Conservation (phyloP, 2,113 vertebrate species). For the Zingel zingel region DNA sequence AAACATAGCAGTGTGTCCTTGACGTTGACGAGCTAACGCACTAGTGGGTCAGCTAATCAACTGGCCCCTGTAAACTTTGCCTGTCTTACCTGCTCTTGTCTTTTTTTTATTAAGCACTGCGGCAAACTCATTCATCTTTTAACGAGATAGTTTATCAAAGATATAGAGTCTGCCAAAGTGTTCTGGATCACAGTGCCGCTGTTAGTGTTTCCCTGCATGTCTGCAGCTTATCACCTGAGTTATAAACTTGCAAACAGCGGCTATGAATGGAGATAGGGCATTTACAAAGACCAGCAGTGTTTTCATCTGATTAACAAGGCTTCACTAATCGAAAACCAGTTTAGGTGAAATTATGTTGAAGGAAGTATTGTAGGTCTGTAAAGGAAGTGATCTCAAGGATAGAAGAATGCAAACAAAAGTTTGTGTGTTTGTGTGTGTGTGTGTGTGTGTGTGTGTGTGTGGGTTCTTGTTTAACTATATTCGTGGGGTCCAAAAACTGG, state of each 20-base stretch:
- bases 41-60: slow-evolving; percentile 71
- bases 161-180: slow-evolving; percentile 58
- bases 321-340: slow-evolving; percentile 12
- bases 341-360: slow-evolving; percentile 7
- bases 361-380: neutral
- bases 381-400: neutral
- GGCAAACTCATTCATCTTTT: slow-evolving; percentile 75
- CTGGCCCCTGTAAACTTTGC: slow-evolving; percentile 66
- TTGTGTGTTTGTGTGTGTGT: neutral
- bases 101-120: slow-evolving; percentile 65
- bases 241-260: slow-evolving; percentile 63
- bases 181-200: slow-evolving; percentile 58
- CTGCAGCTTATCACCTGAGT: slow-evolving; percentile 68
- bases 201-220: slow-evolving; percentile 31
- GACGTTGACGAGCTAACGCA: slow-evolving; percentile 55
- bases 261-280: slow-evolving; percentile 56
- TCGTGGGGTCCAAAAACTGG: too few relatives aligned
- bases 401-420: slow-evolving; percentile 7
- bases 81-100: slow-evolving; percentile 56
- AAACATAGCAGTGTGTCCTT: slow-evolving; percentile 67
- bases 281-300: slow-evolving; percentile 53
- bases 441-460: neutral
- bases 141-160: slow-evolving; percentile 73
- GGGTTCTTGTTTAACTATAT: too few relatives aligned
- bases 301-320: slow-evolving; percentile 44